Base-by-base conservation (phyloP, 2,113 vertebrate genomes). In the Sander vitreus region DNA sequence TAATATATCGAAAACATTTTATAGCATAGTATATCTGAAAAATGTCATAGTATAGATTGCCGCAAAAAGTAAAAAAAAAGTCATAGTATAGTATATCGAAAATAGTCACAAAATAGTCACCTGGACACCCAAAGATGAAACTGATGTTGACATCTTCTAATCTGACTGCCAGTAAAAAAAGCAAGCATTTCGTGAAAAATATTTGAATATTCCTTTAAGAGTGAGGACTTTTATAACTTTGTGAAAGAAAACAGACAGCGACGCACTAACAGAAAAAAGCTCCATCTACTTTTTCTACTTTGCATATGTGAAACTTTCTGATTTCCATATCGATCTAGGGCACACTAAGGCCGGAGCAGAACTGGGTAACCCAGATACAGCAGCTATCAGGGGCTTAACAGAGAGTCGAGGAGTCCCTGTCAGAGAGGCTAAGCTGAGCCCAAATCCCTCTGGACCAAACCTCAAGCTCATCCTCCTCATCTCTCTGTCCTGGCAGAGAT, bases 301-400 rank as follows among this genome's bases (percentile, higher is more conserved):
- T 6, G 33, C 33, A 33, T 33, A 19, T 30, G 30, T 73, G 73
- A 51, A 81, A 77, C 74, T 25, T 87, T 87, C 19, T 85, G 58
- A 85, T 90, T 79, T 89, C 69, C 81, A 83, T 85, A 81, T 89
- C 65, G 89, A 89, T 90, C 54, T 89, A 30, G 84, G 78, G 3
- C 91, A 83, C 0, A 0, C 2, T 3, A 77, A 76, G 76, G 55
- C 82, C 57, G 0, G 5, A 76, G 39, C 68, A 80, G 78, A 93
- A 91, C 88, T 89, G 84, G 90, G 90, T 90, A n/a, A 89, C 90
- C 91, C 83, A 90, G 14, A 87, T 87, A 14, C n/a, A 81, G 79
- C 15, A 33, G 72, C 50, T 48, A 4, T 64, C 45, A 27, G 54
- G 62, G 30, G 33, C 33, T 33, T 33, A 33, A 33, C 30, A 33